Base-by-base conservation (phyloP, 2,888 invertebrate species). In the Eilema griseolum region DNA sequence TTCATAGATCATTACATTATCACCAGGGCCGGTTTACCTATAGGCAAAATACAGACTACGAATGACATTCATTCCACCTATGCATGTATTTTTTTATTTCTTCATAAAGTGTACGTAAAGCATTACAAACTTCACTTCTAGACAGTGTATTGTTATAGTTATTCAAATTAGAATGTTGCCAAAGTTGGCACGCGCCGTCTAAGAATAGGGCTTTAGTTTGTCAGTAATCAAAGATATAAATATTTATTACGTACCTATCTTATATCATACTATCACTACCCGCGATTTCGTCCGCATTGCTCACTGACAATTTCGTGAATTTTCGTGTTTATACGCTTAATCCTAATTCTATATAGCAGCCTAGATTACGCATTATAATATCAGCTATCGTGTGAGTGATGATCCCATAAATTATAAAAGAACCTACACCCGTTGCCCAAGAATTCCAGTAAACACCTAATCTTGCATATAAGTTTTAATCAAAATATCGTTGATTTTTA, bases 111-210 rank as follows among this genome's bases (percentile, higher is more conserved):
- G 41, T 4, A 16, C 12, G 12, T 16, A 41, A 16, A 41, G 16
- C 26, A 26, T 24, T 11, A 57, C 24, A 12, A 57, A 14, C 3
- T 59, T 24, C 12, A 16, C 11, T 16, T 10, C n/a, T 28, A 3
- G n/a, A 28, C n/a, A 61, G 26, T 28, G 60, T 61, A 31, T 61
- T 33, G 61, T 61, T 61, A 10, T 8, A 37, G 20, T 31, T 31
- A 28, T 61, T 61, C 14, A 59, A 59, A 7, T 28, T 59, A 59
- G 59, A 59, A 26, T 52, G 52, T n/a, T 52, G 52, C 52, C 26
- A 24, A 61, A 20, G 20, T 11, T 10, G 7, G 61, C 31, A 61
- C 31, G 61, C 16, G 61, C 61, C 20, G 11, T 33, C n/a, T 61
- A 61, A 61, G 16, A 61, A 61, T 61, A 61, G 60, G 10, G 28